Evolutionary conservation across 2,113 vertebrate genomes (phyloP).

Genomic region (Hylia prasina): DNA sequence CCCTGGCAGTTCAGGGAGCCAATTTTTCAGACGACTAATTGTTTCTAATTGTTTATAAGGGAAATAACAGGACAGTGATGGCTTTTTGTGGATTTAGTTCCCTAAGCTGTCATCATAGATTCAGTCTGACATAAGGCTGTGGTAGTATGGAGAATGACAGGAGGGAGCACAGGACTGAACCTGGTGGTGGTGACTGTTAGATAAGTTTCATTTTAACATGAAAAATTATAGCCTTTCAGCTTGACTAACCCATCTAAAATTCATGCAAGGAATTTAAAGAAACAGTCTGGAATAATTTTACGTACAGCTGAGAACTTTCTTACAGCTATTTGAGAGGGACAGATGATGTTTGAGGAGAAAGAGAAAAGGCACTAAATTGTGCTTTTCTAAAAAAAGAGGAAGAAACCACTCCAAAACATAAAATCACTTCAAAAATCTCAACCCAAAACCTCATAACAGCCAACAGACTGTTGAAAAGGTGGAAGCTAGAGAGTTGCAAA

Average conservation of each 20-base stretch:
- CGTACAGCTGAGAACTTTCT: neutral
- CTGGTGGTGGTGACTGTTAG: neutral
- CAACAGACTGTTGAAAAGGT: neutral
- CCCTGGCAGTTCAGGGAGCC: neutral
- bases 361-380: neutral
- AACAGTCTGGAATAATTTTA: neutral
- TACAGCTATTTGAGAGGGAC: neutral
- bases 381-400: neutral
- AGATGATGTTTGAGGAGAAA: neutral
- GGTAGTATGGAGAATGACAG: neutral
- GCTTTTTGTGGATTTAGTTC: neutral
- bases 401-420: neutral
- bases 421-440: neutral
- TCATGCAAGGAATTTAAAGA: neutral
- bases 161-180: neutral
- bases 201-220: neutral
- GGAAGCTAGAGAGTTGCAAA: neutral
- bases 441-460: fast-evolving
- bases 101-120: neutral
- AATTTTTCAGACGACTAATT: neutral
- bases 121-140: neutral
- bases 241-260: neutral
- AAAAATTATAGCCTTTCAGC: neutral
- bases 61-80: neutral
- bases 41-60: neutral